Evolutionary conservation across 1,140 invertebrate genomes (phyloP).

Genomic region (Onthophagus taurus): DNA sequence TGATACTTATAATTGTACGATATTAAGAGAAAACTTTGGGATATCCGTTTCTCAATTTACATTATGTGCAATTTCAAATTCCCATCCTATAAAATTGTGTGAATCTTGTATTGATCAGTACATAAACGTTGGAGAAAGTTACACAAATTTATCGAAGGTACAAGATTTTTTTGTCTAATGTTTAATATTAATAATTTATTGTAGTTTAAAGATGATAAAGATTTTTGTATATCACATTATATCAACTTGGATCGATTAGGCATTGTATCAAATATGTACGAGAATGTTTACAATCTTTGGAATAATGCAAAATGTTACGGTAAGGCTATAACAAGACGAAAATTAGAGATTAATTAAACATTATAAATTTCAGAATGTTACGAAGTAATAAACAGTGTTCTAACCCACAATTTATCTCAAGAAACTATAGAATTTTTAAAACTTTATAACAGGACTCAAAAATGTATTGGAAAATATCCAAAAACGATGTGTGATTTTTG

Average conservation of each 20-base stretch:
- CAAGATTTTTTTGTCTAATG: conserved; percentile 11
- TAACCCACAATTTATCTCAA: conserved; percentile 36
- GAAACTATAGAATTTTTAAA: conserved; percentile 40
- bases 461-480: conserved; percentile 28
- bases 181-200: conserved; percentile 16
- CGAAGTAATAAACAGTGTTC: conserved; percentile 35
- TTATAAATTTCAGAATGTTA: conserved; percentile 43
- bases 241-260: conserved; percentile 46
- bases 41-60: conserved; percentile 41
- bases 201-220: conserved; percentile 34
- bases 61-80: conserved; percentile 42
- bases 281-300: conserved; percentile 43
- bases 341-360: conserved; percentile 8
- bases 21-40: conserved; percentile 36
- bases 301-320: conserved; percentile 46
- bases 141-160: conserved; percentile 40
- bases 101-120: conserved; percentile 43
- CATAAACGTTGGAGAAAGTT: conserved; percentile 39
- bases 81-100: conserved; percentile 45
- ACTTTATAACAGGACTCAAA: conserved; percentile 35
- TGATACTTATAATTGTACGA: conserved; percentile 15
- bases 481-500: conserved; percentile 42
- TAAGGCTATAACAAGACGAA: conserved; percentile 22
- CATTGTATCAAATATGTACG: conserved; percentile 42
- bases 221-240: conserved; percentile 42